A percentile compares a stretch with the other conserved stretches of the same genome.
These are phyloP conservation scores for Polia nebulosa DNA, from an alignment of 2,888 invertebrate species.

Conservation along the genomic window DNA sequence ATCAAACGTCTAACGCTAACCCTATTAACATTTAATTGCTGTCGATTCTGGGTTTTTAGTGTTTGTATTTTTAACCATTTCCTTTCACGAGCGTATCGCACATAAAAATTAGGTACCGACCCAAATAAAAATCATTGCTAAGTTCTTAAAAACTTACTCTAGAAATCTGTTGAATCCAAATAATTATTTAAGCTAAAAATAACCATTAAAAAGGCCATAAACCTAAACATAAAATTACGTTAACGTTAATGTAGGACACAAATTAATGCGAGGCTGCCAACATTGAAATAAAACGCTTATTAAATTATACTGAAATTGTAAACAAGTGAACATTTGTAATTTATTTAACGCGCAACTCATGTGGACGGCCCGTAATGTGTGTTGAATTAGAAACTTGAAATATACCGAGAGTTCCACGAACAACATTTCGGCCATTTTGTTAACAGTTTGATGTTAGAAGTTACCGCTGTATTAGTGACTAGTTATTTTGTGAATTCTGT, in stretches of 20 bases:
- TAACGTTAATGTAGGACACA: slow-evolving; percentile 42
- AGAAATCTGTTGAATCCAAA: background rate
- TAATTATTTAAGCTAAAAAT: slow-evolving; percentile 4
- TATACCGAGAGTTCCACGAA: slow-evolving; percentile 37
- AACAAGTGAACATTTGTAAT: slow-evolving; percentile 64
- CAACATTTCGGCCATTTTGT: slow-evolving; percentile 46
- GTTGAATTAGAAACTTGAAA: slow-evolving; percentile 55
- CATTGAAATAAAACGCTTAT: slow-evolving; percentile 69
- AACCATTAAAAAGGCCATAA: slow-evolving; percentile 11
- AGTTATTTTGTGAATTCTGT: slow-evolving; percentile 11
- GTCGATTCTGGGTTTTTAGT: too few species aligned
- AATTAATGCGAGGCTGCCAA: slow-evolving; percentile 54
- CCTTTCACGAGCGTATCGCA: too few species aligned
- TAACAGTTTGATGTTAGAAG: slow-evolving; percentile 40
- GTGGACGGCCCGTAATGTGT: slow-evolving; percentile 57
- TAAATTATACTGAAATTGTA: slow-evolving; percentile 67
- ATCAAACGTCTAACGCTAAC: too few species aligned
- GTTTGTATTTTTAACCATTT: too few species aligned
- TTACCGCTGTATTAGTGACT: slow-evolving; percentile 16
- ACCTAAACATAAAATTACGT: slow-evolving; percentile 27
- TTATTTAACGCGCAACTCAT: slow-evolving; percentile 65
- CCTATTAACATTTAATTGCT: too few species aligned
- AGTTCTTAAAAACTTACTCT: background rate
- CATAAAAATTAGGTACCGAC: too few species aligned
- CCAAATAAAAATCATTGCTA: background rate